Base-by-base conservation (phyloP, 2,888 invertebrate species). In the Aspidiotus rigidus region DNA sequence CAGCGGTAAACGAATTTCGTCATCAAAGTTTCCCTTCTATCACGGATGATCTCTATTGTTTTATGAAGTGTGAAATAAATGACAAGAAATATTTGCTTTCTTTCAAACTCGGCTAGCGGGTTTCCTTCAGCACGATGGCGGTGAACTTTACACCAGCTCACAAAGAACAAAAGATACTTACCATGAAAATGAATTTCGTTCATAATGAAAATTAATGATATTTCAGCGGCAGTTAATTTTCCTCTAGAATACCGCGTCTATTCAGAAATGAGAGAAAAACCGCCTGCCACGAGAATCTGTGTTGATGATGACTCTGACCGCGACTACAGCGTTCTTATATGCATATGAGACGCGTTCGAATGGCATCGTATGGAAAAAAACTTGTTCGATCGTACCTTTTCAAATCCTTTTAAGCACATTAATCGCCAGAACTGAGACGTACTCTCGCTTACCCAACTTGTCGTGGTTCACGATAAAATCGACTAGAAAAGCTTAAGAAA, bases 141-240 rank as follows among this genome's bases (percentile, higher is more conserved):
- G 42, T 16, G 44, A 41, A 57, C 28, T 17, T 59, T 59, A 5
- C 59, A 17, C 59, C 59, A 42, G 57, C 55, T 41, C 55, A 53
- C 64, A 54, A 66, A 66, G 57, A 66, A 66, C 66, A 66, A 66
- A 66, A 66, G 66, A 57, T 66, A 66, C 66, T 57, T 66, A 56
- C 66, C 66, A 66, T 66, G 66, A 66, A 66, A 66, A 66, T 66
- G 66, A 59, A 66, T 66, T 66, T 66, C 66, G 66, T 57, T 66
- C 49, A 59, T 66, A 66, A 66, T 66, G 66, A 66, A 66, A 66
- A 66, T 66, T 66, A 66, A 66, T 66, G 66, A 66, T 66, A 66
- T 66, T 66, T 66, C 66, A 49, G 59, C 44, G 59, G 66, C 66
- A 66, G 66, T 66, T 66, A 66, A 66, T 66, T 66, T 66, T 66